Evolutionary conservation across 2,888 invertebrate species (phyloP).

Genomic region (Hylaea fasciaria): DNA sequence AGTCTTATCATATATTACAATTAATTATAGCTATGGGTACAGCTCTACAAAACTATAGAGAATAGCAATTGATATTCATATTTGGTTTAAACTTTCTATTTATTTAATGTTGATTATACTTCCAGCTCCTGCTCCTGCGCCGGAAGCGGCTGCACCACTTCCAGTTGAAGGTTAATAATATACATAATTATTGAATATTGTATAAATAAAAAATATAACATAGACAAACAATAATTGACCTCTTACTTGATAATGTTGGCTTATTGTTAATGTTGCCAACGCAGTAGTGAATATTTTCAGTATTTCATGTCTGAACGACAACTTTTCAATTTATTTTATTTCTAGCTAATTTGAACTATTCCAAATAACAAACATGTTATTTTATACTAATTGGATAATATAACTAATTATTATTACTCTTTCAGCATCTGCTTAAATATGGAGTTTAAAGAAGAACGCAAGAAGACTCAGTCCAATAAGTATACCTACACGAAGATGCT

Average conservation of each 20-base stretch:
- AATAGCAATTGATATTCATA: not conserved
- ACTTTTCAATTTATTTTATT: too few relatives aligned
- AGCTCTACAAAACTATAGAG: not conserved
- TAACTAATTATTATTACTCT: too few relatives aligned
- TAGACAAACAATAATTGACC: too few relatives aligned
- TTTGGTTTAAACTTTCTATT: not conserved
- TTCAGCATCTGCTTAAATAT: conserved; percentile 65
- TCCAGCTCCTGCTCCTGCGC: conserved; percentile 34
- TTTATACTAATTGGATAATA: too few relatives aligned
- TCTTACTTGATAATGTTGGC: too few relatives aligned
- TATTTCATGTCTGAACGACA: too few relatives aligned
- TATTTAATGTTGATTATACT: not conserved
- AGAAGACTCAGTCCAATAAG: conserved; percentile 22
- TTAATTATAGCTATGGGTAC: too few relatives aligned
- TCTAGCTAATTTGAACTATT: too few relatives aligned
- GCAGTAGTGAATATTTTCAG: too few relatives aligned
- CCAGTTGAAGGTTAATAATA: conserved; percentile 62
- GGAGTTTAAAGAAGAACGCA: not conserved
- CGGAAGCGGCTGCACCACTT: conserved; percentile 37
- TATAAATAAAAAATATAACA: not conserved
- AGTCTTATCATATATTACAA: not conserved
- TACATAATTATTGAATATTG: not conserved
- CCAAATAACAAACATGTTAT: too few relatives aligned
- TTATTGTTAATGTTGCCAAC: too few relatives aligned
- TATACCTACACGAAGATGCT: conserved; percentile 13